Percentiles rank a stretch among this genome's conserved stretches.
Evolutionary conservation across 2,113 vertebrate species (phyloP).

Genomic region (Tyrannus savana): DNA sequence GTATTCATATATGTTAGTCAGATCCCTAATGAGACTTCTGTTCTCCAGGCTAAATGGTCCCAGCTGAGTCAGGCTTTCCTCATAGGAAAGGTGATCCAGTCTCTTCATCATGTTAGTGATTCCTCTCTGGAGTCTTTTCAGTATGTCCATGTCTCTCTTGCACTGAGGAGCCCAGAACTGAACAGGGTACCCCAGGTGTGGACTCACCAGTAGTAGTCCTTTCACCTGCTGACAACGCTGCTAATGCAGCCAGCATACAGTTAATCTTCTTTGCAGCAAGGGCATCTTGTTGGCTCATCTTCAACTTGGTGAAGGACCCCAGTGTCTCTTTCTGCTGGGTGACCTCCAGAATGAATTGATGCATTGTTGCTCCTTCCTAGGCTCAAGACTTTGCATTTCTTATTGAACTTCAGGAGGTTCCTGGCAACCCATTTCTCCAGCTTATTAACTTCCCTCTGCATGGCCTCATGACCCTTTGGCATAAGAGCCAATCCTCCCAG

Average conservation of each 20-base stretch:
- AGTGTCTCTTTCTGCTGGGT: neutral
- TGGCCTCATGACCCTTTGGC: neutral
- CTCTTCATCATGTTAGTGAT: neutral
- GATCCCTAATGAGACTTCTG: neutral
- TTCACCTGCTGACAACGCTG: neutral
- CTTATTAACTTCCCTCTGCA: neutral
- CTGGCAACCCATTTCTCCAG: neutral
- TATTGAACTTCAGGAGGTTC: neutral
- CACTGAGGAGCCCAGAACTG: neutral
- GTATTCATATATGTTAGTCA: neutral
- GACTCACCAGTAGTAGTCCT: neutral
- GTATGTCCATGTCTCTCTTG: neutral
- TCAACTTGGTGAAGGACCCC: neutral
- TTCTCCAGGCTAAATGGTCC: neutral
- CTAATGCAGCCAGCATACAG: neutral
- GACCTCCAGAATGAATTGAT: neutral
- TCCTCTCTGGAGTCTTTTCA: neutral
- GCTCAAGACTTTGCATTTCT: neutral
- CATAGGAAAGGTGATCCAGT: neutral
- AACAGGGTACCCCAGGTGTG: neutral
- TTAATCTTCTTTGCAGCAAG: neutral
- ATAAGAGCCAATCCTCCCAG: neutral
- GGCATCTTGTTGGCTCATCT: neutral
- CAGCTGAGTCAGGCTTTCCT: neutral
- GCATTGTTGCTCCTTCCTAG: neutral